These are phyloP conservation scores for Trissolcus basalis DNA, from an alignment of 1,140 invertebrate genomes.

Conservation along the genomic window DNA sequence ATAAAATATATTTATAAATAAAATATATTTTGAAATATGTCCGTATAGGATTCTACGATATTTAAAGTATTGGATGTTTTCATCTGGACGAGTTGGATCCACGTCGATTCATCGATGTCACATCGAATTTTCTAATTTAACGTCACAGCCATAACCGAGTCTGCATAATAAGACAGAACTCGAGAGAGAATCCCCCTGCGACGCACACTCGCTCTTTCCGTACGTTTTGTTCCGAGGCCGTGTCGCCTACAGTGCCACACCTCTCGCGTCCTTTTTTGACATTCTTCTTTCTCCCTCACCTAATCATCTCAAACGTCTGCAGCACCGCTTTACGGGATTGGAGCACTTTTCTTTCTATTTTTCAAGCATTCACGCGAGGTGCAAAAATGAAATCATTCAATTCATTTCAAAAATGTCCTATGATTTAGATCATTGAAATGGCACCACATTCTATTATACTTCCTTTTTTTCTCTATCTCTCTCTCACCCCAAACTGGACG, in stretches of 20 bases:
- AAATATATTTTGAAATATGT: too few species aligned
- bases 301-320: constrained; percentile 29
- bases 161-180: constrained; percentile 57
- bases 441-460: constrained; percentile 4
- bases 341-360: constrained; percentile 28
- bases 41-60: too few species aligned
- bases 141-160: constrained; percentile 40
- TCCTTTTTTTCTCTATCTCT: too few species aligned
- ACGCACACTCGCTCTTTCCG: constrained; percentile 54
- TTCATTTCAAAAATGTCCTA: constrained; percentile 2
- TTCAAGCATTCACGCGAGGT: constrained; percentile 11
- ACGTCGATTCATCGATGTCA: constrained; percentile 4
- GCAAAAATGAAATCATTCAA: constrained; percentile 28
- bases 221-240: constrained; percentile 27
- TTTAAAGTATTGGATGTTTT: too few species aligned
- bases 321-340: constrained; percentile 28
- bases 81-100: too few species aligned
- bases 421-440: constrained; percentile 2
- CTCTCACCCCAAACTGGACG: too few species aligned
- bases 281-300: constrained; percentile 28
- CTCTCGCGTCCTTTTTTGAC: constrained; percentile 15
- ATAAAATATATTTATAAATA: too few species aligned
- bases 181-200: constrained; percentile 37
- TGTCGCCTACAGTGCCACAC: neutral
- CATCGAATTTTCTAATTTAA: constrained; percentile 56